These are phyloP conservation scores for Sinotaia quadrata DNA, from an alignment of 2,888 invertebrate genomes.

Conservation along the genomic window DNA sequence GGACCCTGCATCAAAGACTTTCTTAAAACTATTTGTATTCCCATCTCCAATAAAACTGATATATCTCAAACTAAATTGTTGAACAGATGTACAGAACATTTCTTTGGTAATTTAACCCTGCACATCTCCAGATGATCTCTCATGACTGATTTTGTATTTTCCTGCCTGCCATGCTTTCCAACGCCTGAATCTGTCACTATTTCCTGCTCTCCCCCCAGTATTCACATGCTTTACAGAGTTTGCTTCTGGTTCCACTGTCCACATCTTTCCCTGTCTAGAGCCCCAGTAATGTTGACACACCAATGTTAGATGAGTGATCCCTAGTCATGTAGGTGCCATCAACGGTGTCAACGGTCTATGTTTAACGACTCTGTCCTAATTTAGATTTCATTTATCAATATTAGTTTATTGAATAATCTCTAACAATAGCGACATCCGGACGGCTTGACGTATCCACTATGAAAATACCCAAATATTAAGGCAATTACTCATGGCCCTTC, in stretches of 20 bases:
- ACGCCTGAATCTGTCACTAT: background rate
- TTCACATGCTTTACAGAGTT: slow-evolving; percentile 11
- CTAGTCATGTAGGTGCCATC: slow-evolving; percentile 12
- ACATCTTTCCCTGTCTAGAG: slow-evolving; percentile 6
- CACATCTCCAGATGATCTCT: slow-evolving; percentile 6
- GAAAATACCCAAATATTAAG: no score
- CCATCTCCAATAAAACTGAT: slow-evolving; percentile 15
- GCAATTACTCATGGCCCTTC: no score
- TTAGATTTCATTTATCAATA: no score
- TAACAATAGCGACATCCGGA: no score
- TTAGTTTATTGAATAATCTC: no score
- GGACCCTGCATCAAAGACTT: background rate
- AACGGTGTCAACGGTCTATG: no score
- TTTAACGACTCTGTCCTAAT: no score
- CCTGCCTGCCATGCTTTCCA: background rate
- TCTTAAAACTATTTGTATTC: slow-evolving; percentile 9
- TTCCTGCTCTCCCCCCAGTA: slow-evolving; percentile 2
- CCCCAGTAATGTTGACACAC: background rate
- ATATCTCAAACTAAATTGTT: background rate
- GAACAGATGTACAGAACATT: background rate
- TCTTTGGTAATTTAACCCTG: background rate
- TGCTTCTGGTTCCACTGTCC: slow-evolving; percentile 1
- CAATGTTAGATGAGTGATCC: slow-evolving; percentile 7
- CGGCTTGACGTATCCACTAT: no score
- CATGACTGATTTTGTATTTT: background rate